Percentiles rank a stretch among this genome's conserved stretches.
Evolutionary conservation across 2,888 invertebrate genomes (phyloP).

Genomic region (Crepidodera aurea): DNA sequence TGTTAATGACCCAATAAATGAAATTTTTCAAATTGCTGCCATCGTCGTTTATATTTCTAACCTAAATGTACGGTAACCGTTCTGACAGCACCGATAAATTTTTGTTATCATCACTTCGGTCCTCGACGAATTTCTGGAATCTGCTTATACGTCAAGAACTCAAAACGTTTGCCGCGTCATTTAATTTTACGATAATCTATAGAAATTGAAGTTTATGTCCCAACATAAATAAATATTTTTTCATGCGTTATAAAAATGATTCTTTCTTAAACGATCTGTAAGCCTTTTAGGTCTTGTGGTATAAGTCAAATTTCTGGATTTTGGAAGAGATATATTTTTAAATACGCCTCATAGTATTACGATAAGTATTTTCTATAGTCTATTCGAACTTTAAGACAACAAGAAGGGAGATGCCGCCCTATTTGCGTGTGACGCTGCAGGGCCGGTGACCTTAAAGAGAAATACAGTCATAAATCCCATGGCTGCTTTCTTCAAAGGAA

Average conservation of each 20-base stretch:
- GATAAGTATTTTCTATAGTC: too few relatives aligned
- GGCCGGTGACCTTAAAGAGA: too few relatives aligned
- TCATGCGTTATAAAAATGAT: conserved; percentile 7
- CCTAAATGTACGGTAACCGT: not conserved
- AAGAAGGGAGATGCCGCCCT: too few relatives aligned
- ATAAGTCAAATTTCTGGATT: too few relatives aligned
- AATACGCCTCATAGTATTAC: too few relatives aligned
- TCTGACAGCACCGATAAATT: not conserved
- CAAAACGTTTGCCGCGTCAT: conserved; percentile 10
- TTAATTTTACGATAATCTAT: conserved; percentile 15
- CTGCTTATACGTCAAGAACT: conserved; percentile 12
- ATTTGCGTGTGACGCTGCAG: too few relatives aligned
- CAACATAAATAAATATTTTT: conserved; percentile 2
- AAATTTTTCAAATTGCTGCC: too few relatives aligned
- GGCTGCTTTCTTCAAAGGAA: too few relatives aligned
- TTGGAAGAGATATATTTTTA: too few relatives aligned
- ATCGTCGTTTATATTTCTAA: not conserved
- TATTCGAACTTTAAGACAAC: too few relatives aligned
- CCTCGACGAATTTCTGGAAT: not conserved
- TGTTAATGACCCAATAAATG: too few relatives aligned
- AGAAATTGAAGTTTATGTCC: conserved; percentile 2
- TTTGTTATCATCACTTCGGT: not conserved
- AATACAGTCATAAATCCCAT: too few relatives aligned
- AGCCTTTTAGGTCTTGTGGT: not conserved
- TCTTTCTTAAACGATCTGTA: conserved; percentile 1